These are phyloP conservation scores for Phyto melanocephala DNA, from an alignment of 2,888 invertebrate species.

Conservation along the genomic window DNA sequence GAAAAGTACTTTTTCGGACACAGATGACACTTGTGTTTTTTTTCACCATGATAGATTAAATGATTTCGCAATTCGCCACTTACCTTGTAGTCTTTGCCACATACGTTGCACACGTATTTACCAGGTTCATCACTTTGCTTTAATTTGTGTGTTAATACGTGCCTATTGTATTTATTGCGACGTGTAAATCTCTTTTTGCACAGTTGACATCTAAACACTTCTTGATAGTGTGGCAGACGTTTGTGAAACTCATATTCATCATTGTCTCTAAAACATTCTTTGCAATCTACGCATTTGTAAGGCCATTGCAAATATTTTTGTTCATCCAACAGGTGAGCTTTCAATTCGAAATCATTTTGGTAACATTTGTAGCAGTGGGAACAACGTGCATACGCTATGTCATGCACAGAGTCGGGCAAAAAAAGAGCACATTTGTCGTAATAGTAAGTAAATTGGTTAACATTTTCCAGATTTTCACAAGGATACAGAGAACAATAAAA, in stretches of 20 bases:
- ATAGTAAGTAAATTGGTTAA: slow-evolving; percentile 19
- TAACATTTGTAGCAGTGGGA: slow-evolving; percentile 33
- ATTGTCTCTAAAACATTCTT: slow-evolving; percentile 40
- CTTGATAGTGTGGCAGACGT: slow-evolving; percentile 25
- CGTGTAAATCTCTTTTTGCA: slow-evolving; percentile 23
- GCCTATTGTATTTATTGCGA: slow-evolving; percentile 19
- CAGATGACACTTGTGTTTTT: slow-evolving; percentile 31
- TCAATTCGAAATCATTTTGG: slow-evolving; percentile 24
- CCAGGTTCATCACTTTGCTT: background rate
- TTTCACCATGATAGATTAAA: slow-evolving; percentile 23
- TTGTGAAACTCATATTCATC: slow-evolving; percentile 51
- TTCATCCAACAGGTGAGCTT: slow-evolving; percentile 26
- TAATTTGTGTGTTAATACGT: background rate
- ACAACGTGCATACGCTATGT: slow-evolving; percentile 41
- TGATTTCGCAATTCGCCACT: background rate
- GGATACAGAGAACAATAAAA: slow-evolving; percentile 40
- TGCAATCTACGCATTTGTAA: slow-evolving; percentile 48
- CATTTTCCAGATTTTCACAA: slow-evolving; percentile 35
- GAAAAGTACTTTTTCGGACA: slow-evolving; percentile 25
- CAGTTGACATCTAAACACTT: slow-evolving; percentile 36
- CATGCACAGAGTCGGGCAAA: slow-evolving; percentile 28
- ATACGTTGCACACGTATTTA: slow-evolving; percentile 8
- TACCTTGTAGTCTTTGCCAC: slow-evolving; percentile 1
- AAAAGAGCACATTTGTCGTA: slow-evolving; percentile 37
- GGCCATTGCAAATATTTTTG: slow-evolving; percentile 36